Percentiles rank a stretch among this genome's conserved stretches.
Evolutionary conservation across 1,140 invertebrate species (phyloP).

Genomic region (Sogatella furcifera): DNA sequence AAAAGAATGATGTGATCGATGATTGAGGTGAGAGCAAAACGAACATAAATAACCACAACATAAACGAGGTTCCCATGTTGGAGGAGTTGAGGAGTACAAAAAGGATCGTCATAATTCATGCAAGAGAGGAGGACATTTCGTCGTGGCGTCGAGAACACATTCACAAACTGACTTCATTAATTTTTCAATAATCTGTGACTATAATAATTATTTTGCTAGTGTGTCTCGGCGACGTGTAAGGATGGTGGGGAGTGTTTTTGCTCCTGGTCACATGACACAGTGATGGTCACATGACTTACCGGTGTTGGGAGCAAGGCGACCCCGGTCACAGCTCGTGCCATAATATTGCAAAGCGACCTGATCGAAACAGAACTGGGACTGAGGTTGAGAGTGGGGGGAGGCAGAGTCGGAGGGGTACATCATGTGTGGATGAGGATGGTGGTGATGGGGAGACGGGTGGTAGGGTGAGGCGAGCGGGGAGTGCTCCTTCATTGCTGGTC

Average conservation of each 20-base stretch:
- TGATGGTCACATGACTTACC: slow-evolving; percentile 39
- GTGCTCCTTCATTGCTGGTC: slow-evolving; percentile 29
- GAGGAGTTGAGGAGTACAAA: neutral
- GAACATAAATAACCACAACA: neutral
- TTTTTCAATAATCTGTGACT: too few relatives aligned
- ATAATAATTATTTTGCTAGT: neutral
- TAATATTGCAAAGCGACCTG: slow-evolving; percentile 31
- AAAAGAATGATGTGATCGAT: too few relatives aligned
- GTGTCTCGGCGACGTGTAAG: neutral
- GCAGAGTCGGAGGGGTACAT: slow-evolving; percentile 38
- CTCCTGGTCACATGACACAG: slow-evolving; percentile 17
- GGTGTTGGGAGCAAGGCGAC: slow-evolving; percentile 35
- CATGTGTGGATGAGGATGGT: slow-evolving; percentile 36
- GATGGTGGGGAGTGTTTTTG: slow-evolving; percentile 9
- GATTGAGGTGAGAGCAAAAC: neutral
- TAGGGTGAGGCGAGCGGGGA: slow-evolving; percentile 37
- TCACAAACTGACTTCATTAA: neutral
- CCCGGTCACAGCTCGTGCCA: slow-evolving; percentile 39
- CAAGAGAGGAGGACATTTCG: neutral
- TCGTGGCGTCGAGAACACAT: neutral
- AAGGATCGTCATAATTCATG: neutral
- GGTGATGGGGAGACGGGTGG: slow-evolving; percentile 35
- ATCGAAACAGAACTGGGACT: slow-evolving; percentile 45
- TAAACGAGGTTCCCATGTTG: neutral
- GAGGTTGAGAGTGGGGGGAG: slow-evolving; percentile 36